Conservation (phyloP, 2,888 invertebrate species). For the Pseudococcus jackbeardsleyi region DNA sequence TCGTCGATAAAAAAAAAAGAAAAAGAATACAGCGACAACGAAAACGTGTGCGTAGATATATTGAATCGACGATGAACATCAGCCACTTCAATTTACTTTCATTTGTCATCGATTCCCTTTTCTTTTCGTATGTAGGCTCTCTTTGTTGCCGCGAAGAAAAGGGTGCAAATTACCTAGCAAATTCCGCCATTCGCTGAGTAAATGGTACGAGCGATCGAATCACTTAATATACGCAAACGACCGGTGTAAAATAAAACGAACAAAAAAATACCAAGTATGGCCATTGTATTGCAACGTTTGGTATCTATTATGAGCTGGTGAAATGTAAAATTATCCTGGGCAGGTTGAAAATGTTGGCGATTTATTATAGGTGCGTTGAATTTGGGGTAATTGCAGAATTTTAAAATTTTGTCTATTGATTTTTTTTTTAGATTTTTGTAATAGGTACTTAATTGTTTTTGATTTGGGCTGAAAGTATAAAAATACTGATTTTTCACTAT, state of each 20-base stretch:
- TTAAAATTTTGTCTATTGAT: too few relatives aligned
- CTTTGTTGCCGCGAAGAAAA: slow-evolving; percentile 13
- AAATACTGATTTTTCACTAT: too few relatives aligned
- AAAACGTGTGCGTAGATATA: slow-evolving; percentile 34
- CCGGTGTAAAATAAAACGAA: slow-evolving; percentile 5
- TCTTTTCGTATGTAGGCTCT: not conserved
- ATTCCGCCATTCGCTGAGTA: slow-evolving; percentile 8
- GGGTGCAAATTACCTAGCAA: slow-evolving; percentile 47
- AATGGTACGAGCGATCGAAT: slow-evolving; percentile 35
- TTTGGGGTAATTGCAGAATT: too few relatives aligned
- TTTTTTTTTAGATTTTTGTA: too few relatives aligned
- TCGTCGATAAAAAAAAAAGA: not conserved
- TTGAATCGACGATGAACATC: slow-evolving; percentile 50
- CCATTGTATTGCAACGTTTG: not conserved
- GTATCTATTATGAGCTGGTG: not conserved
- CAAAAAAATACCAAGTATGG: not conserved
- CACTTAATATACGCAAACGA: slow-evolving; percentile 42
- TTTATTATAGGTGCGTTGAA: too few relatives aligned
- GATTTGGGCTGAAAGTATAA: too few relatives aligned
- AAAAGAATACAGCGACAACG: not conserved
- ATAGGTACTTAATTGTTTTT: too few relatives aligned
- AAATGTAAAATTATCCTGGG: not conserved
- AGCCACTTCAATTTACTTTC: slow-evolving; percentile 51
- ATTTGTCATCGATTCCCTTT: slow-evolving; percentile 49
- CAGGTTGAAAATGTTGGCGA: too few relatives aligned